These are phyloP conservation scores for Ips nitidus DNA, from an alignment of 1,140 invertebrate species.

Conservation along the genomic window DNA sequence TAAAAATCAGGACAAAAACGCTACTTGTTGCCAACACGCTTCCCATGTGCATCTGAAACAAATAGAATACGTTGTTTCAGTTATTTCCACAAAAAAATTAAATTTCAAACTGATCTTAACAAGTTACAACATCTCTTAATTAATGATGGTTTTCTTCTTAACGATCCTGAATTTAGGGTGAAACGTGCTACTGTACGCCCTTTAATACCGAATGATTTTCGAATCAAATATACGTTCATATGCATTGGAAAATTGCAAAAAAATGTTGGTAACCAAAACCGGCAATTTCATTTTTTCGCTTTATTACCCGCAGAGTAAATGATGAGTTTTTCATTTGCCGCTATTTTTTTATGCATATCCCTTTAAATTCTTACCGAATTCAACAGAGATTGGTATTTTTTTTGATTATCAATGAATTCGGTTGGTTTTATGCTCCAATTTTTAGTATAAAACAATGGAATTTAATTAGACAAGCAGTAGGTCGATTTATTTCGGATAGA, in stretches of 20 bases:
- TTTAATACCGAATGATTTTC: too few relatives aligned
- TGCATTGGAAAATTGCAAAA: too few relatives aligned
- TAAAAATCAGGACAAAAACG: slow-evolving; percentile 41
- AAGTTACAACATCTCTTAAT: too few relatives aligned
- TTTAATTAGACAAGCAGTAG: background rate
- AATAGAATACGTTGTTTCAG: slow-evolving; percentile 19
- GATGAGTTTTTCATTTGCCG: slow-evolving; percentile 7
- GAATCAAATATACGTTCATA: too few relatives aligned
- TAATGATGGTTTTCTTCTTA: too few relatives aligned
- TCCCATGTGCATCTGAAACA: slow-evolving; percentile 48
- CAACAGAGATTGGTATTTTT: background rate
- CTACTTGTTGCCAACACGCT: slow-evolving; percentile 39
- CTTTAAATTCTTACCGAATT: slow-evolving; percentile 6
- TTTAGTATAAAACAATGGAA: background rate
- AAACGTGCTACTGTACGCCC: too few relatives aligned
- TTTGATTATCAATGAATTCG: slow-evolving; percentile 4
- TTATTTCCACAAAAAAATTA: background rate
- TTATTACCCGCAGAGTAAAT: slow-evolving; percentile 6
- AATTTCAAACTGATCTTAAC: background rate
- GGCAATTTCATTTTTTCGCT: background rate
- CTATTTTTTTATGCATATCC: background rate
- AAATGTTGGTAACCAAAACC: too few relatives aligned
- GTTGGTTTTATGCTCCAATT: background rate
- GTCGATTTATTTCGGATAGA: background rate
- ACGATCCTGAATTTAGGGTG: too few relatives aligned